These are phyloP conservation scores for Formica selysi DNA, from an alignment of 1,140 invertebrate species.

Conservation along the genomic window DNA sequence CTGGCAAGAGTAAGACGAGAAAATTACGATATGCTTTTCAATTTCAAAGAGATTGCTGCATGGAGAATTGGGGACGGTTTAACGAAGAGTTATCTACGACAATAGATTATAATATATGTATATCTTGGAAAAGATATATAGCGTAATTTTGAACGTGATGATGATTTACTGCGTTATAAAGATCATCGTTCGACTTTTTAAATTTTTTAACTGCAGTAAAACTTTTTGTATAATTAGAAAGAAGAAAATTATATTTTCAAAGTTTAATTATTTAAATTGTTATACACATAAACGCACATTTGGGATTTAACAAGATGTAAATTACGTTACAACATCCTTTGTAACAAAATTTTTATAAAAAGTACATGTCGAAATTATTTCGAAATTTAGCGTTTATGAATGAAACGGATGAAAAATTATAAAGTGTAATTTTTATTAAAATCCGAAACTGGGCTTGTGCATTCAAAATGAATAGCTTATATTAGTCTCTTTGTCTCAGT, in stretches of 20 bases:
- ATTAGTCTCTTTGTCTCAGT: slow-evolving; percentile 33
- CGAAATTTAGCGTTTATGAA: neutral
- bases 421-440: neutral
- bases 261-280: neutral
- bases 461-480: slow-evolving; percentile 18
- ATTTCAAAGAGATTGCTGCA: slow-evolving; percentile 42
- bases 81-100: slow-evolving; percentile 31
- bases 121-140: slow-evolving; percentile 36
- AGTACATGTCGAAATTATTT: neutral
- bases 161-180: slow-evolving; percentile 17
- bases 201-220: slow-evolving; percentile 16
- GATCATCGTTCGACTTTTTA: slow-evolving; percentile 1
- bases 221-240: slow-evolving; percentile 15
- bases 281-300: neutral
- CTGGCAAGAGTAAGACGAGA: slow-evolving; percentile 32
- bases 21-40: slow-evolving; percentile 52
- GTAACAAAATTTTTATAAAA: neutral
- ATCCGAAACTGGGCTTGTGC: neutral
- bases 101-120: slow-evolving; percentile 34
- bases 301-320: neutral
- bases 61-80: slow-evolving; percentile 35
- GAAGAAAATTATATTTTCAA: neutral
- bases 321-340: neutral
- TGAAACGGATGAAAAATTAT: neutral
- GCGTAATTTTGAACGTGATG: slow-evolving; percentile 36